Base-by-base conservation (phyloP, 2,888 invertebrate species). In the Ectropis crepuscularia region DNA sequence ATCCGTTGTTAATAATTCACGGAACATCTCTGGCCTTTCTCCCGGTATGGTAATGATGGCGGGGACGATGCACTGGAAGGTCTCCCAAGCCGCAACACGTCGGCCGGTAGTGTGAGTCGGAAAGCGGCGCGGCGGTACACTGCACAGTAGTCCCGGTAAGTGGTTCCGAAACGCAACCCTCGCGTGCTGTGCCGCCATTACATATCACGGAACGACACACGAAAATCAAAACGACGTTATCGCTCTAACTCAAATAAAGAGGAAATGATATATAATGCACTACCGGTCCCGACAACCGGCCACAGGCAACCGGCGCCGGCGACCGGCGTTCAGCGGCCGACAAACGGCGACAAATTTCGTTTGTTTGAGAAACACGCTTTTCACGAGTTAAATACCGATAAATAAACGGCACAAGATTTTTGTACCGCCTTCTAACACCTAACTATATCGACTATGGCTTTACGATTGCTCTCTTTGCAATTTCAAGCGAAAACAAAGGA, bases 181-280 rank as follows among this genome's bases (percentile, higher is more conserved):
- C 58, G 65, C 67, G 63, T 63, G 62, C 53, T 41, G 37, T 38
- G 9, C 41, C 58, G 37, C 39, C 45, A 36, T 48, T 57, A 12
- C 65, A 49, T 64, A 42, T 58, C 65, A 55, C 60, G 65, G n/a
- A 67, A 71, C 68, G 70, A 61, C 58, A 65, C 50, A 60, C 49
- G 16, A 63, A 68, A 68, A 68, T 67, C 68, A 68, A 51, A 65
- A 60, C 64, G 59, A 61, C 66, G 63, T 67, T 65, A 70, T 65
- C 68, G 63, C 57, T 16, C 63, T 57, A n/a, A 49, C 43, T 47
- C 48, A 42, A 63, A 61, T 68, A 61, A 41, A 61, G 61, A 65
- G 66, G 61, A 68, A 68, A 67, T 64, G 60, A 67, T 57, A 67
- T 61, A 58, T 64, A 69, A 61, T 61, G 61, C 63, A 57, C 47